phyloP scores from a whole-genome alignment of 2,888 invertebrate species.

The Mesorhabditis belari region DNA sequence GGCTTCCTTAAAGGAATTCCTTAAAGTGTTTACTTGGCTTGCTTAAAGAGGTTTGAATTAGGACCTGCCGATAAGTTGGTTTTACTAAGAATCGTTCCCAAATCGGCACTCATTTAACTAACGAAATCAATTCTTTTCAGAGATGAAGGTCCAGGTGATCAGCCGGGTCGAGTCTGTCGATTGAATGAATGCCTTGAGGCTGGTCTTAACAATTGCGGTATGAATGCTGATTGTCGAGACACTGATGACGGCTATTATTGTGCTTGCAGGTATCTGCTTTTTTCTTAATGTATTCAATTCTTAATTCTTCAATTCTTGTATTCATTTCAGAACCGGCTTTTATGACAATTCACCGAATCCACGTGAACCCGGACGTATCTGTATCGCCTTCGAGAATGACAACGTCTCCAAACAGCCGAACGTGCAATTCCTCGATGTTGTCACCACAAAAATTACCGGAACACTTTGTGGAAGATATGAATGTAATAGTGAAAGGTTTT shows the following conservation, averaged over 20 bases:
- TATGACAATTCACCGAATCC: slow-evolving; percentile 47
- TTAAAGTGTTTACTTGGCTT: background rate
- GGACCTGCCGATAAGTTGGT: background rate
- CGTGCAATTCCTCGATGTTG: slow-evolving; percentile 8
- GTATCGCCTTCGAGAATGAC: slow-evolving; percentile 33
- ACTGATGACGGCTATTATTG: slow-evolving; percentile 45
- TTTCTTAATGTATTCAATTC: too few relatives aligned
- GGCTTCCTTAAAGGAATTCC: background rate
- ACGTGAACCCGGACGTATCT: slow-evolving; percentile 41
- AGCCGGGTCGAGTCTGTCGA: slow-evolving; percentile 45
- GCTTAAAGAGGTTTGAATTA: background rate
- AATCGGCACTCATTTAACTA: background rate
- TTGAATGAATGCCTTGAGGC: slow-evolving; percentile 44
- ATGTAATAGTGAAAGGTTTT: slow-evolving; percentile 13
- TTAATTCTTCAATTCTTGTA: too few relatives aligned
- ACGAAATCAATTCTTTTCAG: background rate
- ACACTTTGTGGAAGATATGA: slow-evolving; percentile 38
- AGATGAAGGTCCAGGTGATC: slow-evolving; percentile 11
- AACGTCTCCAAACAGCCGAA: slow-evolving; percentile 6
- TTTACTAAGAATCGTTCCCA: background rate
- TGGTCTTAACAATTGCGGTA: slow-evolving; percentile 41
- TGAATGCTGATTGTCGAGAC: slow-evolving; percentile 44
- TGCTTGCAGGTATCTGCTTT: too few relatives aligned
- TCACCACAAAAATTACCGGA: slow-evolving; percentile 14
- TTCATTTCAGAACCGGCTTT: slow-evolving; percentile 41